phyloP scores from a whole-genome alignment of 2,888 invertebrate species.

The Nomada lathburiana region DNA sequence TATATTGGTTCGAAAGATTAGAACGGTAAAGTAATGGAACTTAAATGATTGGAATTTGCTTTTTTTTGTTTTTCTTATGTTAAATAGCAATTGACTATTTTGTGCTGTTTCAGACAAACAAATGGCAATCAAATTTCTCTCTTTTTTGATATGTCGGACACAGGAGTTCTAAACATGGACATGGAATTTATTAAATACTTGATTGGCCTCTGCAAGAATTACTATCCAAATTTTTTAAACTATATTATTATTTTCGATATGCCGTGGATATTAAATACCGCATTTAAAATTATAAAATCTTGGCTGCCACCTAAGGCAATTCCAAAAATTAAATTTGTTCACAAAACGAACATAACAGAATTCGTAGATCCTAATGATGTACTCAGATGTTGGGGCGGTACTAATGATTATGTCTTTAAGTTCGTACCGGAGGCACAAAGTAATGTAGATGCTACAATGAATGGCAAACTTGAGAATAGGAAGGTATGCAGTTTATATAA shows the following conservation, averaged over 20 bases:
- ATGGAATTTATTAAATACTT: constrained; percentile 96
- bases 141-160: constrained; percentile 96
- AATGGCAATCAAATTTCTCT: constrained; percentile 92
- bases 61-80: background rate
- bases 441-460: constrained; percentile 64
- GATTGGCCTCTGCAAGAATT: constrained; percentile 93
- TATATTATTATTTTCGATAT: constrained; percentile 96
- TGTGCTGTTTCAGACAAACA: constrained; percentile 86
- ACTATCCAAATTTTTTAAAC: constrained; percentile 95
- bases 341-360: constrained; percentile 90
- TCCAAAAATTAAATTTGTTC: constrained; percentile 94
- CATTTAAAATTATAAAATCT: constrained; percentile 95
- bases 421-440: constrained; percentile 88
- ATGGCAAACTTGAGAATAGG: constrained; percentile 84
- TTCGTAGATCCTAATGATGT: constrained; percentile 91
- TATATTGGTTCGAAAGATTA: constrained; percentile 94
- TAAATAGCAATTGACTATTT: background rate
- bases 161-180: constrained; percentile 95
- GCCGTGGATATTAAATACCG: constrained; percentile 97
- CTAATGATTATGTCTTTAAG: constrained; percentile 89
- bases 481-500: constrained; percentile 80
- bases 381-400: constrained; percentile 92
- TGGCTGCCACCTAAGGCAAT: constrained; percentile 95
- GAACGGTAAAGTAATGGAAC: constrained; percentile 86
- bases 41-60: background rate